Base-by-base conservation (phyloP, 2,888 invertebrate species). In the Toxonevra muliebris region DNA sequence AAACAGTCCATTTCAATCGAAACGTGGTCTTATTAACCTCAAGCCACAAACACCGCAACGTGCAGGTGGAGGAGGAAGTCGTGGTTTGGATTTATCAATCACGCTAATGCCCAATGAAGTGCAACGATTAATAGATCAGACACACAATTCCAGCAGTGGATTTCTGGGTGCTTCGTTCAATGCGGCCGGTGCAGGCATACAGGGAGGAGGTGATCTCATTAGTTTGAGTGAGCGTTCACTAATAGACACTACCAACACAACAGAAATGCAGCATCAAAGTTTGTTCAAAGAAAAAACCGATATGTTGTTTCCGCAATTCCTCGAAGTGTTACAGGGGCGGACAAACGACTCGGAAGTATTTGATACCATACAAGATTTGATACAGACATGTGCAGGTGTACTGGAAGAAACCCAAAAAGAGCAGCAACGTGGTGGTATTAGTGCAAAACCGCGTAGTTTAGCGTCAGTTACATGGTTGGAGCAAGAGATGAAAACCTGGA, bases 401-500 rank as follows among this genome's bases (percentile, higher is more conserved):
- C 58, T 80, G 8, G 83, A 84, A 8, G 80, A 82, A n/a, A 66
- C 77, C 9, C 73, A 78, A 30, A 73, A 76, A 11, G 79, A 82
- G 3, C 71, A 74, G 1, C 69, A 75, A 7, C 75, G 75, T 1
- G 71, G 73, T 3, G 61, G 70, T 17, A 74, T 71, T 4, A 76
- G 72, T 0, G 30, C n/a, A 3, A 69, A 68, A 20, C 70, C 75
- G 65, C 64, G 69, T 1, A 30, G 72, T 57, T 10, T 61, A 17
- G 74, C 41, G 42, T 73, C 73, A 42, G 86, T 58, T 80, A 53
- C 85, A 73, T 91, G 90, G 90, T 79, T 97, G 48, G 91, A 92
- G 71, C 91, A 92, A 77, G 97, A 97, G 82, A 89, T 93, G 43
- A 93, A 94, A 78, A 96, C 94, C 0, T 97, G 97, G 97, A 89